phyloP scores from a whole-genome alignment of 2,888 invertebrate genomes.

The Archips crataeganus region DNA sequence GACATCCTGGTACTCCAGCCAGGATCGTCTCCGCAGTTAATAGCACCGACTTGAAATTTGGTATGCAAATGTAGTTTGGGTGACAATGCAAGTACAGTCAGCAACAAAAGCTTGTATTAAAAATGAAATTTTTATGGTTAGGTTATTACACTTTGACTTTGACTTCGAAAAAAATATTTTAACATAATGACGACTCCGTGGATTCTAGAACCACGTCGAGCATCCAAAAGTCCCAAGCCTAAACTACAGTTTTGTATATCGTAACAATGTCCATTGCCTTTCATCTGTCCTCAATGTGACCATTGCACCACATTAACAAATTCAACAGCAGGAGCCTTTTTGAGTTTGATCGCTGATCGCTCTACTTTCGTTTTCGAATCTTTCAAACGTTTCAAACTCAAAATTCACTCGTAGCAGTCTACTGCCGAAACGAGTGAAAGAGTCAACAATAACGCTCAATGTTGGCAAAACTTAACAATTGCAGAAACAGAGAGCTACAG shows the following conservation, averaged over 20 bases:
- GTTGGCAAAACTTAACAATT: conserved; percentile 43
- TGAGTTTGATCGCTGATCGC: neutral
- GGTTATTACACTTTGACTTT: too few species aligned
- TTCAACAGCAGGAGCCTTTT: neutral
- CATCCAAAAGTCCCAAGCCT: too few species aligned
- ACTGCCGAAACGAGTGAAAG: conserved; percentile 36
- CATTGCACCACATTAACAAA: neutral
- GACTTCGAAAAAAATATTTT: too few species aligned
- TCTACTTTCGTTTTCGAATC: neutral
- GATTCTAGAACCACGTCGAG: too few species aligned
- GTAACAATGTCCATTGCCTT: neutral
- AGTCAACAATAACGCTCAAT: conserved; percentile 48
- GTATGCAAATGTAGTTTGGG: too few species aligned
- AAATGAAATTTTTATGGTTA: too few species aligned
- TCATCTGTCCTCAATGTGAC: neutral
- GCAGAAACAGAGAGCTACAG: conserved; percentile 51
- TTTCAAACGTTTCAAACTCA: neutral
- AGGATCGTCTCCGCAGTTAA: too few species aligned
- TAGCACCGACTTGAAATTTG: too few species aligned
- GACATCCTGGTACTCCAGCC: too few species aligned
- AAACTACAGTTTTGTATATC: neutral
- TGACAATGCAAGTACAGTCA: too few species aligned
- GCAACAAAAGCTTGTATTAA: too few species aligned
- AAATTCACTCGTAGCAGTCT: neutral
- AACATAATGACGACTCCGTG: too few species aligned